Evolutionary conservation across 2,888 invertebrate species (phyloP).

Genomic region (Thysanoteuthis rhombus): DNA sequence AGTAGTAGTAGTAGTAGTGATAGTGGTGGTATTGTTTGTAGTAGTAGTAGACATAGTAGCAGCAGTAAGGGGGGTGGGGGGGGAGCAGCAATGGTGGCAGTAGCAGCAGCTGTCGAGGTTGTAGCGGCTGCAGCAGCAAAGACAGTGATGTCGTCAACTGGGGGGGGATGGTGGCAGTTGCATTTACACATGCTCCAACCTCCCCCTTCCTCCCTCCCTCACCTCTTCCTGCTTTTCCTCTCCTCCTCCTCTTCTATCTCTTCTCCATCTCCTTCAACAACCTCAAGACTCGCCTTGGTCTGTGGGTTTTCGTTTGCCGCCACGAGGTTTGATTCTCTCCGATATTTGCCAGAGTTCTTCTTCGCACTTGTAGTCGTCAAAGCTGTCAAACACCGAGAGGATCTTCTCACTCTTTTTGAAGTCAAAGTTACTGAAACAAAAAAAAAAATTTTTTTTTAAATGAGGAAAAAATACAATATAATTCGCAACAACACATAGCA

Average conservation of each 20-base stretch:
- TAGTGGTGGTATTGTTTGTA: background rate
- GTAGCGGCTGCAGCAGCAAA: background rate
- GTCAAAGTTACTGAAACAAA: conserved; percentile 71
- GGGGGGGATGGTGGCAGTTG: background rate
- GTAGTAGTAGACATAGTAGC: conserved; percentile 12
- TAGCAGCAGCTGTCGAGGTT: background rate
- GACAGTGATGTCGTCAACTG: conserved; percentile 19
- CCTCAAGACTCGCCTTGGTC: conserved; percentile 19
- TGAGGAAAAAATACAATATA: background rate
- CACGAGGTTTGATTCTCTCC: conserved; percentile 92
- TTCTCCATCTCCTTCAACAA: background rate
- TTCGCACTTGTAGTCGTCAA: conserved; percentile 93
- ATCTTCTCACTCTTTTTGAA: conserved; percentile 94
- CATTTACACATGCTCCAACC: background rate
- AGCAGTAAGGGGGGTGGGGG: background rate
- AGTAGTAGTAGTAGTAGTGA: conserved; percentile 15
- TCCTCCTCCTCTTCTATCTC: background rate
- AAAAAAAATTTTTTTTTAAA: too few species aligned
- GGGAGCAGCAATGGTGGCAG: background rate
- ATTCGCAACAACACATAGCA: too few species aligned
- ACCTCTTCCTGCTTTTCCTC: background rate
- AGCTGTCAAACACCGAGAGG: conserved; percentile 91
- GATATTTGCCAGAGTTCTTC: conserved; percentile 99
- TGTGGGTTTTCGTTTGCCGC: conserved; percentile 42
- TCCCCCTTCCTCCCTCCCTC: conserved; percentile 17